These are phyloP conservation scores for Synanthedon andrenaeformis DNA, from an alignment of 2,888 invertebrate genomes.

Conservation along the genomic window DNA sequence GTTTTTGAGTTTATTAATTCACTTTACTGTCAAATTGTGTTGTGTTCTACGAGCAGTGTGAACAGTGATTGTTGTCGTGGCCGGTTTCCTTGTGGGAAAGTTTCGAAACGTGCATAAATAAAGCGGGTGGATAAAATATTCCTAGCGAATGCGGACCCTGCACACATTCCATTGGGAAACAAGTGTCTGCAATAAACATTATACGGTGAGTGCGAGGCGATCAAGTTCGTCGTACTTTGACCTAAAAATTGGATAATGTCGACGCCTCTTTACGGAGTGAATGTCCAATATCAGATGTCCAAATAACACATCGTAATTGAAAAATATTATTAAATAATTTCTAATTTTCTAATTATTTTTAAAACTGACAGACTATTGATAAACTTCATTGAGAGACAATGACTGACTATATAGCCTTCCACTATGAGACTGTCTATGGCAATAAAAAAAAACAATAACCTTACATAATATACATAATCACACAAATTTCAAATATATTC, in stretches of 20 bases:
- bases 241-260: constrained; percentile 43
- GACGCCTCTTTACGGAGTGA: constrained; percentile 21
- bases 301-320: constrained; percentile 7
- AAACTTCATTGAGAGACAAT: too few species aligned
- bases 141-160: constrained; percentile 65
- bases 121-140: constrained; percentile 62
- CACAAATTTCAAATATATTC: too few species aligned
- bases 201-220: constrained; percentile 65
- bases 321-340: too few species aligned
- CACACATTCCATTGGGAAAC: constrained; percentile 66
- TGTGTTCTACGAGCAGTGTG: constrained; percentile 49
- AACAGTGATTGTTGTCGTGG: constrained; percentile 69
- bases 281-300: constrained; percentile 41
- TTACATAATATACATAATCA: too few species aligned
- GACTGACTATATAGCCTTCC: too few species aligned
- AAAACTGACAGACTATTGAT: too few species aligned
- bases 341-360: too few species aligned
- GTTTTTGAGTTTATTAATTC: constrained; percentile 41
- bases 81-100: constrained; percentile 66
- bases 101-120: constrained; percentile 64
- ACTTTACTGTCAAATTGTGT: constrained; percentile 45
- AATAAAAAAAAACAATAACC: too few species aligned
- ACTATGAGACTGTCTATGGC: too few species aligned
- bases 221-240: constrained; percentile 68
- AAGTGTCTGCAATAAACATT: constrained; percentile 67